Evolutionary conservation across 2,888 invertebrate genomes (phyloP).

Genomic region (Chloromyia formosa): DNA sequence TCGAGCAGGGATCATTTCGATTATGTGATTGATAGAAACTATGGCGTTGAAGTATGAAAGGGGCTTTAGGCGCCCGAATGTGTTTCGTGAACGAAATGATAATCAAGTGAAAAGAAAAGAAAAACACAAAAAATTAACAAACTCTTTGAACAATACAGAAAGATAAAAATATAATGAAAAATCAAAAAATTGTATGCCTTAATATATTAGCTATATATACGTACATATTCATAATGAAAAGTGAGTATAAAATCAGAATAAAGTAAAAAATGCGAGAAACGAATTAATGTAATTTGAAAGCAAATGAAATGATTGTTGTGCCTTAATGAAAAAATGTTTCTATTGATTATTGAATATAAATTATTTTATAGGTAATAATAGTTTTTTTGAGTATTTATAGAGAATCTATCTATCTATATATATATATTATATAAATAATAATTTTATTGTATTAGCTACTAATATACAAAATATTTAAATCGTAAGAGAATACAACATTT

Average conservation of each 20-base stretch:
- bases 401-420: conserved; percentile 25
- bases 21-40: conserved; percentile 82
- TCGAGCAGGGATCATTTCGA: conserved; percentile 69
- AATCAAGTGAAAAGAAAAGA: too few species aligned
- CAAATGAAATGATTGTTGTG: conserved; percentile 43
- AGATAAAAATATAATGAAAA: conserved; percentile 5
- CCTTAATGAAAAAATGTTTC: conserved; percentile 43
- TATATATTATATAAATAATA: conserved; percentile 7
- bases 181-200: conserved; percentile 15
- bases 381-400: conserved; percentile 47
- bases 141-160: background rate
- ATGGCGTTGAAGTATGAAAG: conserved; percentile 83
- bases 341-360: conserved; percentile 45
- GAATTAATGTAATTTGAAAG: background rate
- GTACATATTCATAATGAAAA: too few species aligned
- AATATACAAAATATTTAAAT: conserved; percentile 33
- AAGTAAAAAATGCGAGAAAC: too few species aligned
- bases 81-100: too few species aligned
- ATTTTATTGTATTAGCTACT: conserved; percentile 36
- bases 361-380: conserved; percentile 43
- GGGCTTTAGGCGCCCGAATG: background rate
- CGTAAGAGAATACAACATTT: conserved; percentile 10
- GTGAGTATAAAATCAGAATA: too few species aligned
- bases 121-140: too few species aligned
- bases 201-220: background rate